Percentiles rank a stretch among this genome's conserved stretches.
Conservation (phyloP, 2,797 vertebrate genomes). For the Gymnothorax javanicus region DNA sequence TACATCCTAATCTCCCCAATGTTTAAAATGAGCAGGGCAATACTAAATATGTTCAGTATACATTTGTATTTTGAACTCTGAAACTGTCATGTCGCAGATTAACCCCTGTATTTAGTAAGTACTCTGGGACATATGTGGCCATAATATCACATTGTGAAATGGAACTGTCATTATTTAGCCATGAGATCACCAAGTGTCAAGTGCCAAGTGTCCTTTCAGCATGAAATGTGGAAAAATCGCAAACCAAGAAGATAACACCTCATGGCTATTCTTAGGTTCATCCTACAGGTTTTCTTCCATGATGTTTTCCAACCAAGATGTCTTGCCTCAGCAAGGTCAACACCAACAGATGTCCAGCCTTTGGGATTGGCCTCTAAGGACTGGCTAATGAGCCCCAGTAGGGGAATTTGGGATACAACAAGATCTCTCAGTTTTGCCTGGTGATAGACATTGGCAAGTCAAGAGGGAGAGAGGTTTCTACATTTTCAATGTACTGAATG, state of each 20-base stretch:
- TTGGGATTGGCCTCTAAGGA: constrained; percentile 57
- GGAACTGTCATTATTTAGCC: background rate
- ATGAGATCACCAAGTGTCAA: background rate
- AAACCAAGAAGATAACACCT: background rate
- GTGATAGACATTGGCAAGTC: background rate
- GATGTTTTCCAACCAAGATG: background rate
- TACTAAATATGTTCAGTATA: background rate
- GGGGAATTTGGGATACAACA: background rate
- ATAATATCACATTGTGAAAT: background rate
- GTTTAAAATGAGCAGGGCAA: background rate
- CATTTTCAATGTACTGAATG: constrained; percentile 19
- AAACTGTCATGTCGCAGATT: background rate
- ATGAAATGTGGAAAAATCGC: background rate
- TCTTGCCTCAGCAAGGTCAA: constrained; percentile 53
- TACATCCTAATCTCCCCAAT: background rate
- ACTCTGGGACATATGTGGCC: too few relatives aligned
- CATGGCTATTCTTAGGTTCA: background rate
- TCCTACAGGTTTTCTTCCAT: background rate
- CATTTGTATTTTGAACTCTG: background rate
- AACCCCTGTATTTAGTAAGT: background rate
- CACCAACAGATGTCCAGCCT: constrained; percentile 47
- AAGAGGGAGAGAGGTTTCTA: constrained; percentile 4
- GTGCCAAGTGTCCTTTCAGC: background rate
- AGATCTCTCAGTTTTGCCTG: background rate
- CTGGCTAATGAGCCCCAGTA: constrained; percentile 42